These are phyloP conservation scores for Crambe crambe DNA, from an alignment of 37 sponge, comb jelly and placozoan genomes.

Conservation along the genomic window DNA sequence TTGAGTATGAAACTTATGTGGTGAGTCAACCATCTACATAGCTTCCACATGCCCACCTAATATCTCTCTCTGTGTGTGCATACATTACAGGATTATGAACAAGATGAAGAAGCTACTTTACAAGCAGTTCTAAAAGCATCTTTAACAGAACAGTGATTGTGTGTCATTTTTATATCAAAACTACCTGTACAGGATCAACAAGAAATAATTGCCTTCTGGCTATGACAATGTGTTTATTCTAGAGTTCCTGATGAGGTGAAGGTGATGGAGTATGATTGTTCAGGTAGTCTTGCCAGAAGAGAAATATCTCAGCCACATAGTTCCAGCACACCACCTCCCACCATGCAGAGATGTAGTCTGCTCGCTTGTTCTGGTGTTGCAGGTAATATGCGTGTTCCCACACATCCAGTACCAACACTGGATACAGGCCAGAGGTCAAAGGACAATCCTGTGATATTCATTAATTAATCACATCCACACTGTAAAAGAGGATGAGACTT, in stretches of 20 bases:
- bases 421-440: constrained; percentile 54
- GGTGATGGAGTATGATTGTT: too few relatives aligned
- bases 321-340: constrained; percentile 83
- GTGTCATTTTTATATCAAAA: not conserved
- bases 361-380: constrained; percentile 74
- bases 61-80: not conserved
- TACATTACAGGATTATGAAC: constrained; percentile 68
- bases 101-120: constrained; percentile 66
- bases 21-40: constrained; percentile 15
- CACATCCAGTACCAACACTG: constrained; percentile 78
- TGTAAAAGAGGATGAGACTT: not conserved
- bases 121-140: constrained; percentile 61
- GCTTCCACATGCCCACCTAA: not conserved
- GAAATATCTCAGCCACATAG: constrained; percentile 13
- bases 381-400: constrained; percentile 96
- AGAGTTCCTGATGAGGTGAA: not conserved
- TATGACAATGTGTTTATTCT: not conserved
- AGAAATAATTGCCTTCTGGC: not conserved
- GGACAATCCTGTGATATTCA: constrained; percentile 64
- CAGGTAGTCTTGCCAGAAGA: not conserved
- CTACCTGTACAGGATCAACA: too few relatives aligned
- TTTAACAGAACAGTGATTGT: constrained; percentile 2
- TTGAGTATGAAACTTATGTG: constrained; percentile 86
- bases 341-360: constrained; percentile 62
- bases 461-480: not conserved